phyloP scores from a whole-genome alignment of 2,888 invertebrate genomes.

The Achlya flavicornis region DNA sequence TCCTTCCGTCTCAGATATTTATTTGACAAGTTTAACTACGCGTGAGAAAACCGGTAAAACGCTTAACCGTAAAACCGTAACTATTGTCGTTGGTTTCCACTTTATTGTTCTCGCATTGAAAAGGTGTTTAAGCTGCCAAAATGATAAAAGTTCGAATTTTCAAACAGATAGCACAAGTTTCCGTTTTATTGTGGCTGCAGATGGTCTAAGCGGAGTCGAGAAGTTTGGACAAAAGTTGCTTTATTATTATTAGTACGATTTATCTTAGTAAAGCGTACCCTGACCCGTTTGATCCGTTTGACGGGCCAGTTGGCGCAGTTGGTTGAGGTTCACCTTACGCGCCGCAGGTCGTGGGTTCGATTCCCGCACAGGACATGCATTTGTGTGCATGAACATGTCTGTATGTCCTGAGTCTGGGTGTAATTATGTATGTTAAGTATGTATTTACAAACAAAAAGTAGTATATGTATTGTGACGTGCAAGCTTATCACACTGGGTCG shows the following conservation, averaged over 20 bases:
- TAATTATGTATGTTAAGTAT: too few species aligned
- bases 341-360: too few species aligned
- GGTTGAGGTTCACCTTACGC: too few species aligned
- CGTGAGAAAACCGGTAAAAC: conserved; percentile 5
- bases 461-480: too few species aligned
- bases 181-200: not conserved
- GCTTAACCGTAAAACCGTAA: conserved; percentile 3
- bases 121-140: not conserved
- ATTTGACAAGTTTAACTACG: conserved; percentile 1
- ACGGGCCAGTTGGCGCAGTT: too few species aligned
- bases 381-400: too few species aligned
- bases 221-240: not conserved
- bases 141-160: conserved; percentile 5
- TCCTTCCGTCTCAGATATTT: not conserved
- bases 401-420: too few species aligned
- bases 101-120: not conserved
- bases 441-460: too few species aligned
- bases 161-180: not conserved
- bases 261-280: not conserved
- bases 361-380: too few species aligned
- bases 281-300: too few species aligned
- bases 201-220: not conserved
- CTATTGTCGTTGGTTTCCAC: not conserved
- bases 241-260: not conserved
- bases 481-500: too few species aligned